Percentiles rank a stretch among this genome's conserved stretches.
Conservation (phyloP, 2,113 vertebrate genomes). For the Myiozetetes cayanensis region DNA sequence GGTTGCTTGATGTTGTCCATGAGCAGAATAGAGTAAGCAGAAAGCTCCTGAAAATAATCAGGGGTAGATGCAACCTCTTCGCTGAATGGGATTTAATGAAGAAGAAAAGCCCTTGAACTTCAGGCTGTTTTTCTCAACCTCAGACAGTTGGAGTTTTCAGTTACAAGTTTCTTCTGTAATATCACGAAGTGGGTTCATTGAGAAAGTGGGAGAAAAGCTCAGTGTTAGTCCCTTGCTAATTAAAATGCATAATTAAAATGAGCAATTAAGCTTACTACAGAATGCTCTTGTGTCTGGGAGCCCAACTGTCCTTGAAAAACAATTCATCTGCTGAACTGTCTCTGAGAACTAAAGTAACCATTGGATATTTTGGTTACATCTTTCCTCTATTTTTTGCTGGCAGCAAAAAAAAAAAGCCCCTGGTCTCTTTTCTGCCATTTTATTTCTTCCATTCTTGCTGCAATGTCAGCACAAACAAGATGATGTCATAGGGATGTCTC, state of each 20-base stretch:
- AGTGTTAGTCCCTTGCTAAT: constrained; percentile 47
- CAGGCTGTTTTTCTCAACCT: background rate
- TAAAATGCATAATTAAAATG: constrained; percentile 65
- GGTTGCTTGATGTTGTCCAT: background rate
- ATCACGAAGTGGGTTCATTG: constrained; percentile 45
- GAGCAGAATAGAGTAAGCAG: background rate
- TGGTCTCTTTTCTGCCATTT: constrained; percentile 16
- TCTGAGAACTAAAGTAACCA: constrained; percentile 44
- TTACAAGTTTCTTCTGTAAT: constrained; percentile 25
- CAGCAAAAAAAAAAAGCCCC: constrained; percentile 18
- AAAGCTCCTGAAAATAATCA: background rate
- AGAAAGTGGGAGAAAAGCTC: constrained; percentile 43
- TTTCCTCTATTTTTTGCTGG: constrained; percentile 11
- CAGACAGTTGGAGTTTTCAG: constrained; percentile 27
- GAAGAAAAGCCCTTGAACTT: background rate
- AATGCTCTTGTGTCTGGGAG: constrained; percentile 50
- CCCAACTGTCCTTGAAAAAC: constrained; percentile 41
- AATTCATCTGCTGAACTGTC: constrained; percentile 35
- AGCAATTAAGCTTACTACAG: constrained; percentile 58
- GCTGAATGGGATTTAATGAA: background rate
- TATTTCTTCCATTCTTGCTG: constrained; percentile 23
- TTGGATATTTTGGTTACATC: constrained; percentile 34
- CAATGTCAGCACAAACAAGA: constrained; percentile 35
- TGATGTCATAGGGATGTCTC: constrained; percentile 17
- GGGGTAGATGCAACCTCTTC: background rate